These are phyloP conservation scores for Dipodomys spectabilis DNA, from an alignment of 2,113 vertebrate species.

Conservation along the genomic window DNA sequence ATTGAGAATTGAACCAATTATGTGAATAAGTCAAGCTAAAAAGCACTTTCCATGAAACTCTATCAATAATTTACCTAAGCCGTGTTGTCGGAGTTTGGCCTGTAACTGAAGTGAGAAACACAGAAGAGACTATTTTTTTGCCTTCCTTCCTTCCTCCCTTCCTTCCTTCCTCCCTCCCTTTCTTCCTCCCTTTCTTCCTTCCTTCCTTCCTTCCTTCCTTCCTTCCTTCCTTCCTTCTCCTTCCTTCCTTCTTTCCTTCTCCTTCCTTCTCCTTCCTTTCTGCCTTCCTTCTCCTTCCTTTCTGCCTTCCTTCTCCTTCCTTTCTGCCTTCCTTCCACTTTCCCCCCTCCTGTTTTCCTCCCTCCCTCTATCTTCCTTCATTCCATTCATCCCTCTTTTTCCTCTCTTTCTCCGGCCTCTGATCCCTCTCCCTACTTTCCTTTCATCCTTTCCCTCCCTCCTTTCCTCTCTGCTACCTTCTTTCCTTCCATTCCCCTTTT, in stretches of 20 bases:
- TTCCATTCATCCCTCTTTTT: no score
- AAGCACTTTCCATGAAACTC: slow-evolving; percentile 64
- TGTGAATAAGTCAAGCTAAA: slow-evolving; percentile 57
- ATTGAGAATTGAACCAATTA: slow-evolving; percentile 76
- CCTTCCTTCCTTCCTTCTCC: fast-evolving
- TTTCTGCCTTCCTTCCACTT: no score
- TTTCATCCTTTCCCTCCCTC: no score
- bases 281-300: no score
- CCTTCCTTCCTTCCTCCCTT: fast-evolving
- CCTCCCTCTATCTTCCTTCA: fast-evolving
- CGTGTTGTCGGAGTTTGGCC: slow-evolving; percentile 25
- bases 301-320: no score
- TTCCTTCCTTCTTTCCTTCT: no score
- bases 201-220: fast-evolving
- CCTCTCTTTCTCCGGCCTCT: no score
- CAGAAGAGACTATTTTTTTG: neutral
- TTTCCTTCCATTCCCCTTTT: no score
- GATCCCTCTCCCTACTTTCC: no score
- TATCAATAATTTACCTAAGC: slow-evolving; percentile 73
- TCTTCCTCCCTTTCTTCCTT: fast-evolving
- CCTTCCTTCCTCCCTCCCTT: fast-evolving
- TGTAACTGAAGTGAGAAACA: slow-evolving; percentile 45
- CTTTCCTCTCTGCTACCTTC: no score
- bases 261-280: no score
- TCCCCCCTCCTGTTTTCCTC: fast-evolving